Conservation (phyloP, 2,888 invertebrate species). For the Rapana venosa region DNA sequence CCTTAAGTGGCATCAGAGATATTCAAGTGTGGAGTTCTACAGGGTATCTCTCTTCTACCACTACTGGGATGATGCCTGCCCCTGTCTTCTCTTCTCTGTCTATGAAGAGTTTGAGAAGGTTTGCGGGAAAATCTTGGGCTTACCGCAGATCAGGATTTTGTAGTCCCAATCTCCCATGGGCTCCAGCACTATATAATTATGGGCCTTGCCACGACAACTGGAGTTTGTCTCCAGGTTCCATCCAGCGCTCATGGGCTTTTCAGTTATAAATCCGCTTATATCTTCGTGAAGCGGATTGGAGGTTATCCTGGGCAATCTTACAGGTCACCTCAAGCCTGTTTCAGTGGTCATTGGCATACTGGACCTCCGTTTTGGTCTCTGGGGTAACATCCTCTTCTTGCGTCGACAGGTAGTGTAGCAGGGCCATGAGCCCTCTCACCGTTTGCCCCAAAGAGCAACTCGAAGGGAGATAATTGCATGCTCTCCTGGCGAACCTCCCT, state of each 20-base stretch:
- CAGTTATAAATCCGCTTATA: conserved; percentile 45
- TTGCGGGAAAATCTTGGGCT: conserved; percentile 37
- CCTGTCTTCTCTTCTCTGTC: neutral
- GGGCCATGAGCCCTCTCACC: conserved; percentile 8
- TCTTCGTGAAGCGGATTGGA: conserved; percentile 19
- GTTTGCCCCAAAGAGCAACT: conserved; percentile 30
- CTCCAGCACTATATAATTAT: conserved; percentile 40
- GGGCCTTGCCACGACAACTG: conserved; percentile 49
- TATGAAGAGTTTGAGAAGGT: neutral
- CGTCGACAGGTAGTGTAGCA: conserved; percentile 45
- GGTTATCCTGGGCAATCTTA: conserved; percentile 45
- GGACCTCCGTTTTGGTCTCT: conserved; percentile 2
- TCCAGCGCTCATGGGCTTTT: conserved; percentile 36
- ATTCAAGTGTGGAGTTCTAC: neutral
- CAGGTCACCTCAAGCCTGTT: conserved; percentile 27
- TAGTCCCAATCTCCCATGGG: conserved; percentile 30
- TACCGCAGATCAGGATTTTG: conserved; percentile 20
- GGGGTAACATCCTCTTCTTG: conserved; percentile 24
- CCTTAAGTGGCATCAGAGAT: neutral
- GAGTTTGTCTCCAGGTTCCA: conserved; percentile 48
- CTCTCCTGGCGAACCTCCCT: conserved; percentile 29
- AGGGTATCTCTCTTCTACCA: no score
- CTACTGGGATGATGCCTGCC: neutral
- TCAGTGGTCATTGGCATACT: conserved; percentile 35
- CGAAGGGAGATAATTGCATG: conserved; percentile 29